These are phyloP conservation scores for Leptarthrus brevirostris DNA, from an alignment of 2,888 invertebrate species.

Conservation along the genomic window DNA sequence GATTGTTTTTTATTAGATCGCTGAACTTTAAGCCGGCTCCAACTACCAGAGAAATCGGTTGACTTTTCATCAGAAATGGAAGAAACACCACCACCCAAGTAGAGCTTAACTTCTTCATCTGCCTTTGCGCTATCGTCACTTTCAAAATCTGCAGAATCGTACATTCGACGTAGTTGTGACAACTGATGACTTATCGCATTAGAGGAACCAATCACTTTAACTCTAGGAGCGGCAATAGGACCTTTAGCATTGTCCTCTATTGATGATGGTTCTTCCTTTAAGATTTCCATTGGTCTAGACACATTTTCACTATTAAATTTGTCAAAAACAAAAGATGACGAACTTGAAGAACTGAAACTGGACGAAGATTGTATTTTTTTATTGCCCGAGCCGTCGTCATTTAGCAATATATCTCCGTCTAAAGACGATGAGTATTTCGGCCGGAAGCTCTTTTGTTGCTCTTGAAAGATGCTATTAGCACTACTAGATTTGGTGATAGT, in stretches of 20 bases:
- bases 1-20: conserved; percentile 61
- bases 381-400: conserved; percentile 51
- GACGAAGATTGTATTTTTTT: conserved; percentile 54
- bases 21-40: conserved; percentile 71
- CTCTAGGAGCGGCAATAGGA: conserved; percentile 63
- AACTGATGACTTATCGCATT: conserved; percentile 64
- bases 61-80: conserved; percentile 56
- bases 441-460: conserved; percentile 41
- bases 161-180: conserved; percentile 63
- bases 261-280: neutral
- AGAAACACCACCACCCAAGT: conserved; percentile 56
- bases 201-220: conserved; percentile 63
- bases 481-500: conserved; percentile 54
- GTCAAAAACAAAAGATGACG: conserved; percentile 24
- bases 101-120: conserved; percentile 73
- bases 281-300: neutral
- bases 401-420: conserved; percentile 55
- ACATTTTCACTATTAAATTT: neutral
- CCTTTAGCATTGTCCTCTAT: conserved; percentile 32
- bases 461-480: conserved; percentile 50
- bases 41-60: conserved; percentile 69
- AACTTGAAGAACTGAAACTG: conserved; percentile 22
- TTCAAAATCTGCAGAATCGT: conserved; percentile 66
- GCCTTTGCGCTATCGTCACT: conserved; percentile 69
- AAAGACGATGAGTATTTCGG: conserved; percentile 54